A percentile compares a stretch with the other conserved stretches of the same genome.
These are phyloP conservation scores for Sphinx pinastri DNA, from an alignment of 2,888 invertebrate species.

Conservation along the genomic window DNA sequence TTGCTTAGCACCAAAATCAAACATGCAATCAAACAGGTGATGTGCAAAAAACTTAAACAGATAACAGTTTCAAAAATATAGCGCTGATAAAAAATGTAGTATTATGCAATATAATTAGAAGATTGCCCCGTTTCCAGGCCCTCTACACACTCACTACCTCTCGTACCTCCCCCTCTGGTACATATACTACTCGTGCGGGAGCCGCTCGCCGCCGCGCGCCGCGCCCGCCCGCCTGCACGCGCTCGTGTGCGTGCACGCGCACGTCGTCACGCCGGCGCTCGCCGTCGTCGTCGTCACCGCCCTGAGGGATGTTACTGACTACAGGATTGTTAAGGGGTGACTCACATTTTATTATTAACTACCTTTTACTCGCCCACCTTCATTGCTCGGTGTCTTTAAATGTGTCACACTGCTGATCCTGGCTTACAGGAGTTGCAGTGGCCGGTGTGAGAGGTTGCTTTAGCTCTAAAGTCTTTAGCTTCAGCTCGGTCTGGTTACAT, in stretches of 20 bases:
- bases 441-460: too few species aligned
- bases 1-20: too few species aligned
- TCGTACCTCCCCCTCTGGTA: slow-evolving; percentile 50
- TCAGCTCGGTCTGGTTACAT: too few species aligned
- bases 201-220: slow-evolving; percentile 31
- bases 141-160: slow-evolving; percentile 52
- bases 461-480: too few species aligned
- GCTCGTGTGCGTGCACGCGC: slow-evolving; percentile 31
- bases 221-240: slow-evolving; percentile 24
- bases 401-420: neutral
- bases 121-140: slow-evolving; percentile 43
- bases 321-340: slow-evolving; percentile 50
- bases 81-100: neutral
- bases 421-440: too few species aligned
- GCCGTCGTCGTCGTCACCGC: slow-evolving; percentile 37
- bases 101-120: neutral
- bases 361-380: too few species aligned
- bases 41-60: too few species aligned
- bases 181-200: slow-evolving; percentile 55
- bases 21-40: too few species aligned
- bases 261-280: slow-evolving; percentile 31
- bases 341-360: slow-evolving; percentile 30
- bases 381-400: neutral
- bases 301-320: slow-evolving; percentile 41
- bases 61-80: too few species aligned